Base-by-base conservation (phyloP, 2,113 vertebrate genomes). In the Anarrhichthys ocellatus region DNA sequence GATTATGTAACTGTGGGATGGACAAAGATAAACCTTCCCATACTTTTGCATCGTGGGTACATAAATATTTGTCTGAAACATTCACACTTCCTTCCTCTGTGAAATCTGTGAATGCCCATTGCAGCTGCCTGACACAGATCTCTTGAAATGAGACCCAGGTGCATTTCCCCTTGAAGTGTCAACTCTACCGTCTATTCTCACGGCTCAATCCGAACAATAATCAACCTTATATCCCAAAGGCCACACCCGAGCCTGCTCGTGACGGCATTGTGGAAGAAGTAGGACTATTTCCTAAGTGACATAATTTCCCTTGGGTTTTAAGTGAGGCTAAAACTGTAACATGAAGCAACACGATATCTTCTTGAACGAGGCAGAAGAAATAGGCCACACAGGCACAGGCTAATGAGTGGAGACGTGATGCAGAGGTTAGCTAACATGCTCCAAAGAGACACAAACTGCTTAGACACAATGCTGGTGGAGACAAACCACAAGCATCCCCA, bases 231-330 rank as follows among this genome's bases (percentile, higher is more conserved):
- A 8, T 80, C 73, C 34, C 76, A 52, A 11, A 56, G 68, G 83
- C 54, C 83, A 89, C 88, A 79, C 76, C 89, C 83, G 46, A 67
- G 76, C 76, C 70, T 78, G 61, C 36, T 59, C 46, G 46, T 84
- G 59, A 78, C 48, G 78, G 61, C 42, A 63, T 34, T 86, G 65
- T 52, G 48, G 67, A 80, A 76, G 81, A 89, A 73, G 79, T 50
- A 82, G 80, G 61, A 54, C 76, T 74, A 6, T 46, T 86, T 73
- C 71, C 77, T 50, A 29, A 9, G 63, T 89, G 87, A 87, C 86
- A 85, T 91, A 3, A 89, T 78, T 82, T 89, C 89, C 52, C 80
- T 56, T 29, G 82, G 66, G 72, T 32, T 82, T 85, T 54, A 78
- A 58, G 65, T 74, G 46, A 14, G 34, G 44, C 52, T 83, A 64